These are phyloP conservation scores for Alectoris magna DNA, from an alignment of 2,797 vertebrate genomes.

Conservation along the genomic window DNA sequence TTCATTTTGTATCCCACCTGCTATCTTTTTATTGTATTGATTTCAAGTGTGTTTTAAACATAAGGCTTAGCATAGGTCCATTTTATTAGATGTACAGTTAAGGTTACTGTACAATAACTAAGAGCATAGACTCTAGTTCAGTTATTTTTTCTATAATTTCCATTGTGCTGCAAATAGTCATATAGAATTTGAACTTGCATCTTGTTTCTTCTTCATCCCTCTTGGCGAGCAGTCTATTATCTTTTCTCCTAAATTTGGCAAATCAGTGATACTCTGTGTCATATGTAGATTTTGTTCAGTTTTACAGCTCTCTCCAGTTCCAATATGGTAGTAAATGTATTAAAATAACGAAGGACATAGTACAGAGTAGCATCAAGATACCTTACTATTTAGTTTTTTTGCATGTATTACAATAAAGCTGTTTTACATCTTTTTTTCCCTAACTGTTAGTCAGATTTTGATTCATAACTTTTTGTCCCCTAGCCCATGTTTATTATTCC, in stretches of 20 bases:
- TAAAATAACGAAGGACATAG: neutral
- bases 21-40: neutral
- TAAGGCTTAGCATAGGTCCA: neutral
- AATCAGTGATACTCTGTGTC: neutral
- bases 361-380: neutral
- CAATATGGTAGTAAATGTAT: neutral
- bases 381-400: neutral
- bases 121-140: neutral
- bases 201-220: neutral
- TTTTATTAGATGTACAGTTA: neutral
- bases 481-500: neutral
- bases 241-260: neutral
- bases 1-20: neutral
- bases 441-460: neutral
- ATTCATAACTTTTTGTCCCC: neutral
- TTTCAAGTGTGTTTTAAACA: neutral
- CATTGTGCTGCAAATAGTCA: neutral
- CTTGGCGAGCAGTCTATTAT: neutral
- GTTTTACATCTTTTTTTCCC: neutral
- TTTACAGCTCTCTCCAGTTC: neutral
- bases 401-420: neutral
- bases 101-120: neutral
- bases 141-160: neutral
- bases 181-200: neutral
- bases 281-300: neutral